These are phyloP conservation scores for Pseudococcus jackbeardsleyi DNA, from an alignment of 2,888 invertebrate genomes.

Conservation along the genomic window DNA sequence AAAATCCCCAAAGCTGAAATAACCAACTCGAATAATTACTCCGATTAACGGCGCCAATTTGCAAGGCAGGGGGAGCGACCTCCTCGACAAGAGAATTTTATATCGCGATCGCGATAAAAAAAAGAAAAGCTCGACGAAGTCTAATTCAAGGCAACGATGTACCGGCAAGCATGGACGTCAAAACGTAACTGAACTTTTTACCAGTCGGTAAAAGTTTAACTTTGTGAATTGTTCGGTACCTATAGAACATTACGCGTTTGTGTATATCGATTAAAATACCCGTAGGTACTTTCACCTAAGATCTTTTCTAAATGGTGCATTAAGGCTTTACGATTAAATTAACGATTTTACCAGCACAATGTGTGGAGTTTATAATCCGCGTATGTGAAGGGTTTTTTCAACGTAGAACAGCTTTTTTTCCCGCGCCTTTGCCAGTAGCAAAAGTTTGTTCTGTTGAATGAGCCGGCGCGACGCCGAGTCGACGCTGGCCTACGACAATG, in stretches of 20 bases:
- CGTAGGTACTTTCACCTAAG: conserved; percentile 6
- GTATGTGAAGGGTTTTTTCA: not conserved
- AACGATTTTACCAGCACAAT: not conserved
- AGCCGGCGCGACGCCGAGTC: not conserved
- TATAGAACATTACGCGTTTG: conserved; percentile 20
- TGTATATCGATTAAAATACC: conserved; percentile 8
- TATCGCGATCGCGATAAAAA: conserved; percentile 1
- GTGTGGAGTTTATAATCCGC: not conserved
- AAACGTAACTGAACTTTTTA: conserved; percentile 43
- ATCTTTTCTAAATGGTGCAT: conserved; percentile 1
- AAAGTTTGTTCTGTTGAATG: not conserved
- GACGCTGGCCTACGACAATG: not conserved
- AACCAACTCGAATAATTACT: conserved; percentile 14
- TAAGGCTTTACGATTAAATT: not conserved
- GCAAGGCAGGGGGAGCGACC: not conserved
- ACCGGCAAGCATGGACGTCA: not conserved
- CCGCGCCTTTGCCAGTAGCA: not conserved
- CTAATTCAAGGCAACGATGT: not conserved
- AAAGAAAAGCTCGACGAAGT: not conserved
- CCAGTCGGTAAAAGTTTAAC: conserved; percentile 43
- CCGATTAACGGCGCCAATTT: not conserved
- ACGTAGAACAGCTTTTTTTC: not conserved
- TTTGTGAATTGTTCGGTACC: conserved; percentile 36
- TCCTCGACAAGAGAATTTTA: not conserved
- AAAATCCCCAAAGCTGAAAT: not conserved